Evolutionary conservation across 2,797 vertebrate genomes (phyloP).

Genomic region (Crocodylus rhombifer): DNA sequence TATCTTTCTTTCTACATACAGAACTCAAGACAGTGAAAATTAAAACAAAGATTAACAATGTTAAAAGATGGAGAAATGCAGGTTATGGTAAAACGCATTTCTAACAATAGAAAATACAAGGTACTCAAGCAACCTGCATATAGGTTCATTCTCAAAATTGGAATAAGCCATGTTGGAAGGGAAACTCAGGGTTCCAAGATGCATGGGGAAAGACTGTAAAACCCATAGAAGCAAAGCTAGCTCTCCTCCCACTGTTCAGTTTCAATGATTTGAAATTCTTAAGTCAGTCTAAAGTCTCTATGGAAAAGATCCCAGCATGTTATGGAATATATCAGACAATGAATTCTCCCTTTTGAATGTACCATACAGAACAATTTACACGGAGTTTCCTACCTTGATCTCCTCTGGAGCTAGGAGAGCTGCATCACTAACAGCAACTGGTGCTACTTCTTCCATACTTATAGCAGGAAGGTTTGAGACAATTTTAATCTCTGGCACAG

Average conservation of each 20-base stretch:
- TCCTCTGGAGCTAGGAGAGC: constrained; percentile 96
- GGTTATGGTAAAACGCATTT: not conserved
- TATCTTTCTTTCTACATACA: not conserved
- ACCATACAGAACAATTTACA: too few species aligned
- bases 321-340: not conserved
- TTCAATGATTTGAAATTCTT: not conserved
- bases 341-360: not conserved
- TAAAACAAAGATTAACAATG: not conserved
- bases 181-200: not conserved
- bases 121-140: not conserved
- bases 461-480: constrained; percentile 95
- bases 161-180: not conserved
- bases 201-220: not conserved
- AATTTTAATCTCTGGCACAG: constrained; percentile 93
- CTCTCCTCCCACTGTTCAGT: not conserved
- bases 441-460: constrained; percentile 96
- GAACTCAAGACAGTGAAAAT: not conserved
- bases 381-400: constrained; percentile 86
- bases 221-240: not conserved
- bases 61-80: not conserved
- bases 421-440: constrained; percentile 90
- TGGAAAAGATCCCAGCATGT: not conserved
- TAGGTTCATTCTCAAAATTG: not conserved
- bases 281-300: not conserved
- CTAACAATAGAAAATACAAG: not conserved